Evolutionary conservation across 2,797 vertebrate genomes (phyloP).

Genomic region (Sylvilagus floridanus): DNA sequence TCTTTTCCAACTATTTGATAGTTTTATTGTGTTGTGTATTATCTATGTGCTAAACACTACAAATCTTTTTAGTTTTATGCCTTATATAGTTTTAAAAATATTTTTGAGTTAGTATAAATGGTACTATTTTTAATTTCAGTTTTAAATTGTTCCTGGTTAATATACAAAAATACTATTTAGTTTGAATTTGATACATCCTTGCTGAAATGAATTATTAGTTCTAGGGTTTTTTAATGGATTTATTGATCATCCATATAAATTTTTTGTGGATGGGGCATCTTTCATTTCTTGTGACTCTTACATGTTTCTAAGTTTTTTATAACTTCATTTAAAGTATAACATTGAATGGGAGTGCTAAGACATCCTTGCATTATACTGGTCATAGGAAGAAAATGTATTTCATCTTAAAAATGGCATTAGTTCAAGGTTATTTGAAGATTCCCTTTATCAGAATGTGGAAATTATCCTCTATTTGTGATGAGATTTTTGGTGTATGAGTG

Average conservation of each 20-base stretch:
- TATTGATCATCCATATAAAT: not conserved
- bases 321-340: not conserved
- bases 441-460: not conserved
- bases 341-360: not conserved
- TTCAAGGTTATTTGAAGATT: not conserved
- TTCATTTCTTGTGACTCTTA: too few relatives aligned
- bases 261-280: too few relatives aligned
- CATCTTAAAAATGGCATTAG: not conserved
- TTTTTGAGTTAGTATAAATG: not conserved
- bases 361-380: not conserved
- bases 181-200: not conserved
- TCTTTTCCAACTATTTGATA: not conserved
- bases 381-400: not conserved
- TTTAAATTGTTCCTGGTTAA: not conserved
- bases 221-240: not conserved
- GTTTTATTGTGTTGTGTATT: not conserved
- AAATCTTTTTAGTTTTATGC: not conserved
- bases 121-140: not conserved
- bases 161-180: not conserved
- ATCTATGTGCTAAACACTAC: too few relatives aligned
- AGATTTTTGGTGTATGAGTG: not conserved
- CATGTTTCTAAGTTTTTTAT: not conserved
- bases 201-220: not conserved
- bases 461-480: not conserved
- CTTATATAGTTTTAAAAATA: not conserved